phyloP scores from a whole-genome alignment of 2,797 vertebrate genomes.

The Intellagama lesueurii region DNA sequence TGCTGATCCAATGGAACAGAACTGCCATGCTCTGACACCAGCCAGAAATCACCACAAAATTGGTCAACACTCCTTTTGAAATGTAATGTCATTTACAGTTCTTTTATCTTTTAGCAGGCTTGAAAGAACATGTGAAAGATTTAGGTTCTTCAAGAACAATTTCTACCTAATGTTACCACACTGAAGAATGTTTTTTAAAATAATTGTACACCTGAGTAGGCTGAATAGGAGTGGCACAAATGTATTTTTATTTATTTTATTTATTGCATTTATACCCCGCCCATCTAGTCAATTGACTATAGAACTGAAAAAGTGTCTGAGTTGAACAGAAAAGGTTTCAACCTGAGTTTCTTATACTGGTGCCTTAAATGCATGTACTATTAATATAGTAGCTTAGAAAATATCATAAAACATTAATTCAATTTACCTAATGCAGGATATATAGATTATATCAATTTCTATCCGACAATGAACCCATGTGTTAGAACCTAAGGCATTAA shows the following conservation, averaged over 20 bases:
- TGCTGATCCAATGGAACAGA: constrained; percentile 78
- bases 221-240: neutral
- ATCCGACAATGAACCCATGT: constrained; percentile 24
- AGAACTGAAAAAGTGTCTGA: neutral
- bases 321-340: neutral
- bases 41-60: constrained; percentile 63
- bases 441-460: constrained; percentile 26
- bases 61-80: constrained; percentile 63
- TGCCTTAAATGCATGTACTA: neutral
- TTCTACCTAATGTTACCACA: constrained; percentile 41
- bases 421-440: neutral
- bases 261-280: too few species aligned
- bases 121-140: constrained; percentile 31
- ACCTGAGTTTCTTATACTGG: neutral
- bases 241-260: too few species aligned
- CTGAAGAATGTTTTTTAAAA: neutral
- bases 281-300: too few species aligned
- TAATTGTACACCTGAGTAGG: neutral
- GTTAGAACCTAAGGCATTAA: neutral
- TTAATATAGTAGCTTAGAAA: neutral
- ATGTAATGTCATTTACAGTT: constrained; percentile 53
- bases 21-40: constrained; percentile 62
- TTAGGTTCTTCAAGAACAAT: neutral
- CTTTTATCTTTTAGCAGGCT: constrained; percentile 28
- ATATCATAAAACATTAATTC: constrained; percentile 8